phyloP scores from a whole-genome alignment of 2,113 vertebrate genomes.

The Lathamus discolor region DNA sequence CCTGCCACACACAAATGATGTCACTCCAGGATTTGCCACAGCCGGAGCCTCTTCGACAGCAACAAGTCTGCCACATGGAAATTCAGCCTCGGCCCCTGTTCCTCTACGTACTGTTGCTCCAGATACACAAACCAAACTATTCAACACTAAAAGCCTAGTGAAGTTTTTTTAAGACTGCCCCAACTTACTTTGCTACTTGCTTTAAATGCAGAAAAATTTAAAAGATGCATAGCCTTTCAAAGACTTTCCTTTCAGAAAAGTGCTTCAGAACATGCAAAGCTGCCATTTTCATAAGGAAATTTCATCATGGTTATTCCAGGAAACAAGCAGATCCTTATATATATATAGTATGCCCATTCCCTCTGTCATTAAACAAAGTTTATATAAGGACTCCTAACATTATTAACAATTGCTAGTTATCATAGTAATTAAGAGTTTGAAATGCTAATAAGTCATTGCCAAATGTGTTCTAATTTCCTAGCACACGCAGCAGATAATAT shows the following conservation, averaged over 20 bases:
- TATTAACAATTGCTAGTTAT: background rate
- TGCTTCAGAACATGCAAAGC: background rate
- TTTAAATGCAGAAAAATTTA: background rate
- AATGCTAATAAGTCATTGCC: background rate
- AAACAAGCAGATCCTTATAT: background rate
- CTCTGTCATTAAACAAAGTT: background rate
- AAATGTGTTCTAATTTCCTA: background rate
- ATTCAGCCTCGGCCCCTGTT: background rate
- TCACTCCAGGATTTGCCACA: background rate
- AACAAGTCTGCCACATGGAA: background rate
- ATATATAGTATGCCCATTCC: background rate
- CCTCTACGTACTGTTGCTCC: background rate
- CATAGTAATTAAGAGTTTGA: background rate
- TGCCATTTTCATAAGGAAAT: background rate
- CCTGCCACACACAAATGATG: background rate
- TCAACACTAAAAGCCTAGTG: background rate
- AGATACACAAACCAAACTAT: background rate
- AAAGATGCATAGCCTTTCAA: background rate
- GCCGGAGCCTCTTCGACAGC: background rate
- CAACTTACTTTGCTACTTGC: background rate
- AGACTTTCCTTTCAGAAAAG: background rate
- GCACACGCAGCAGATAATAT: background rate
- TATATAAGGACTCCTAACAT: background rate
- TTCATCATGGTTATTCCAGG: background rate
- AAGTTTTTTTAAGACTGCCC: background rate